Percentiles rank a stretch among this genome's conserved stretches.
Conservation (phyloP, 1,140 invertebrate species). For the Drosophila sproati region DNA sequence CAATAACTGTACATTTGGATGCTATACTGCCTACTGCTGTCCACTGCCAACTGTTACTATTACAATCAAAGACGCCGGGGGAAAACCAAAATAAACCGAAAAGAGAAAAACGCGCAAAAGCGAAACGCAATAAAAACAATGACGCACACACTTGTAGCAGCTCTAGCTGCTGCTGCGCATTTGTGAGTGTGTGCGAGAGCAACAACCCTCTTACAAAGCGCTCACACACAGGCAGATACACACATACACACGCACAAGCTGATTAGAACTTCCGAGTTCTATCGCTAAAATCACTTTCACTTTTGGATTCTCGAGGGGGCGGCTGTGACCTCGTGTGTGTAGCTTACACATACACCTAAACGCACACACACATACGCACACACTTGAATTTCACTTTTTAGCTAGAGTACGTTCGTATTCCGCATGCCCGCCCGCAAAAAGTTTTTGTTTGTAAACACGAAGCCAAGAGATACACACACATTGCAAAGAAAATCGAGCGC, state of each 20-base stretch:
- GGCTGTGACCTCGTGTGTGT: slow-evolving; percentile 48
- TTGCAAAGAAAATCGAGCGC: slow-evolving; percentile 67
- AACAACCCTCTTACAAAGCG: slow-evolving; percentile 64
- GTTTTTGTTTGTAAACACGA: slow-evolving; percentile 82
- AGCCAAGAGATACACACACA: slow-evolving; percentile 81
- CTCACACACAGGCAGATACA: too few species aligned
- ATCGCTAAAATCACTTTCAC: slow-evolving; percentile 73
- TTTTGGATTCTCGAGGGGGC: slow-evolving; percentile 50
- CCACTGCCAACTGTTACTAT: slow-evolving; percentile 8
- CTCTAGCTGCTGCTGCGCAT: slow-evolving; percentile 43
- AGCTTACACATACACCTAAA: slow-evolving; percentile 26
- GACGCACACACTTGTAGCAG: slow-evolving; percentile 81
- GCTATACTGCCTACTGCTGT: slow-evolving; percentile 6
- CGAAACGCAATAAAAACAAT: slow-evolving; percentile 83
- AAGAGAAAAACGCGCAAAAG: slow-evolving; percentile 73
- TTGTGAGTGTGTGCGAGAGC: slow-evolving; percentile 41
- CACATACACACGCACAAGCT: slow-evolving; percentile 18
- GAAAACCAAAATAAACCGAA: slow-evolving; percentile 77
- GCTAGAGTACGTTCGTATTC: slow-evolving; percentile 50
- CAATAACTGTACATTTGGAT: slow-evolving; percentile 77
- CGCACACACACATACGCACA: slow-evolving; percentile 17
- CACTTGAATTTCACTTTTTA: slow-evolving; percentile 70
- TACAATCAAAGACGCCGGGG: slow-evolving; percentile 37
- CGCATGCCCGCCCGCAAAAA: slow-evolving; percentile 52
- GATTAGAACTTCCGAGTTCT: slow-evolving; percentile 68